Conservation (phyloP, 2,797 vertebrate genomes). For the Erpetoichthys calabaricus region DNA sequence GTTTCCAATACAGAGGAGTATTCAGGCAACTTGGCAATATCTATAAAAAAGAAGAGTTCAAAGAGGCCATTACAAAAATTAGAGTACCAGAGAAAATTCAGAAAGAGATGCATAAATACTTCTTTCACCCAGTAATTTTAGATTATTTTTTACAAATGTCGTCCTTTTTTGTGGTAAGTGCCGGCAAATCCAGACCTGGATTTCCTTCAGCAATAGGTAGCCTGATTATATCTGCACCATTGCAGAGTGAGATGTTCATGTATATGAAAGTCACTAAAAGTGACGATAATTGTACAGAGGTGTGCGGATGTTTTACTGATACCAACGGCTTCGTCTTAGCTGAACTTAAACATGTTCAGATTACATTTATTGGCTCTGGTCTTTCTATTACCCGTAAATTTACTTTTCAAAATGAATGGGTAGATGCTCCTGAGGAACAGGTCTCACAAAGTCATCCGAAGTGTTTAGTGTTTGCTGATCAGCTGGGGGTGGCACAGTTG, state of each 20-base stretch:
- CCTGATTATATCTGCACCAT: constrained; percentile 43
- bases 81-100: constrained; percentile 41
- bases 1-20: constrained; percentile 63
- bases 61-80: constrained; percentile 56
- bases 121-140: constrained; percentile 65
- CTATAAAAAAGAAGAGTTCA: constrained; percentile 51
- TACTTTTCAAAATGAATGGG: constrained; percentile 58
- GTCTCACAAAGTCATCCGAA: constrained; percentile 28
- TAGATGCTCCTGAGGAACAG: constrained; percentile 19
- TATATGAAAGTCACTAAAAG: constrained; percentile 52
- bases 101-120: constrained; percentile 49
- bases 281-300: constrained; percentile 46
- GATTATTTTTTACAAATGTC: constrained; percentile 75
- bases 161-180: constrained; percentile 34
- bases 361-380: constrained; percentile 42
- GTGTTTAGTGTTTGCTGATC: constrained; percentile 63
- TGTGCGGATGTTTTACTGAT: constrained; percentile 69
- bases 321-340: constrained; percentile 49
- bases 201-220: constrained; percentile 62
- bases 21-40: constrained; percentile 57
- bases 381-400: constrained; percentile 32
- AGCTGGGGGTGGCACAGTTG: constrained; percentile 45
- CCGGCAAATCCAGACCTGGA: constrained; percentile 28
- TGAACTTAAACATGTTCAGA: constrained; percentile 52
- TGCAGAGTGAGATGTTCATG: constrained; percentile 63